Conservation (phyloP, 1,140 invertebrate genomes). For the Chelonus insularis region DNA sequence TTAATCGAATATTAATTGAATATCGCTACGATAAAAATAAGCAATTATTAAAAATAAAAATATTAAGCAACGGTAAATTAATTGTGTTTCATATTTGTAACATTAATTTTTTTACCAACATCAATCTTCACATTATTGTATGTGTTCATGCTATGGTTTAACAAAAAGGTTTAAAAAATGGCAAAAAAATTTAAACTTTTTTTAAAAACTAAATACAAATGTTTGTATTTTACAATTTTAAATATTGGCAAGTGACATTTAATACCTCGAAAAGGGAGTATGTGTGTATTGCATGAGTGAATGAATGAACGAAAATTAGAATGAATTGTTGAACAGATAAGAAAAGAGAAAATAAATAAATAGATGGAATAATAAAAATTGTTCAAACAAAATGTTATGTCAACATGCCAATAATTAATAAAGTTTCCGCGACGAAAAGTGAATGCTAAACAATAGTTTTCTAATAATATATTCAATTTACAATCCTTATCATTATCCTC, state of each 20-base stretch:
- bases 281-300: neutral
- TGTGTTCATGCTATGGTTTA: slow-evolving; percentile 15
- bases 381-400: slow-evolving; percentile 19
- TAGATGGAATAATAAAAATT: slow-evolving; percentile 8
- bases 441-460: slow-evolving; percentile 5
- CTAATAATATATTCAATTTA: no score
- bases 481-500: no score
- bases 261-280: slow-evolving; percentile 2
- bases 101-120: slow-evolving; percentile 21
- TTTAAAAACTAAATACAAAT: neutral
- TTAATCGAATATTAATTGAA: no score
- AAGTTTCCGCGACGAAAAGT: slow-evolving; percentile 23
- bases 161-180: neutral
- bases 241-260: neutral
- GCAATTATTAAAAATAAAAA: no score
- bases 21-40: slow-evolving; percentile 7
- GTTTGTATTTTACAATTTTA: neutral
- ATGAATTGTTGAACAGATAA: neutral
- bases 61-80: no score
- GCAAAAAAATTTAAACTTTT: neutral
- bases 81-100: slow-evolving; percentile 11
- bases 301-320: neutral
- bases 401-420: slow-evolving; percentile 28
- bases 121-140: slow-evolving; percentile 22
- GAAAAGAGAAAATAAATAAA: neutral